Conservation (phyloP, 2,888 invertebrate species). For the Zygogramma bicolorata region DNA sequence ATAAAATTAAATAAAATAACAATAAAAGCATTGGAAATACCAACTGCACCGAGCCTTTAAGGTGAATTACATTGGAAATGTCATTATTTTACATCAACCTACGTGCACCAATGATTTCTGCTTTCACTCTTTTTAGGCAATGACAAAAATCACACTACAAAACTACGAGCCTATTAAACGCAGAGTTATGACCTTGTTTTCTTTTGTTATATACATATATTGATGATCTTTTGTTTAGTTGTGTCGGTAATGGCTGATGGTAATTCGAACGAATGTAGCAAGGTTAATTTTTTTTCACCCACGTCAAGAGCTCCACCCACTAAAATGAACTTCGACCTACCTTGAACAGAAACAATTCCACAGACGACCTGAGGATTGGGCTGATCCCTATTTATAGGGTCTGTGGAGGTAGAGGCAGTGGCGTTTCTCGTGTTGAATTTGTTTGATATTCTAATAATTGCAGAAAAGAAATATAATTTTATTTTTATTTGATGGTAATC, state of each 20-base stretch:
- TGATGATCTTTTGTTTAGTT: slow-evolving; percentile 15
- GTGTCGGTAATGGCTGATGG: slow-evolving; percentile 7
- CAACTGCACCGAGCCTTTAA: no score
- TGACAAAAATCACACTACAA: slow-evolving; percentile 1
- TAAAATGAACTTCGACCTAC: slow-evolving; percentile 35
- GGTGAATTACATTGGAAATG: no score
- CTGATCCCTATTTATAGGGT: slow-evolving; percentile 22
- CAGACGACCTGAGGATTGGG: slow-evolving; percentile 28
- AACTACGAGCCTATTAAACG: slow-evolving; percentile 5
- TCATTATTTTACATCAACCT: background rate
- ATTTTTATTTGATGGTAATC: no score
- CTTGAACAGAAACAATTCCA: slow-evolving; percentile 28
- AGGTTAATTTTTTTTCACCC: slow-evolving; percentile 32
- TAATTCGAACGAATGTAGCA: slow-evolving; percentile 17
- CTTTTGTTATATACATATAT: slow-evolving; percentile 9
- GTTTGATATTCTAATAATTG: no score
- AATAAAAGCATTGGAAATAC: no score
- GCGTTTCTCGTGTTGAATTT: no score
- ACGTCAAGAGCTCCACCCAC: slow-evolving; percentile 33
- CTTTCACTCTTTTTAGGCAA: background rate
- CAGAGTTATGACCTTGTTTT: slow-evolving; percentile 9
- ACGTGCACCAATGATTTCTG: background rate
- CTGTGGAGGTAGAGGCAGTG: slow-evolving; percentile 15
- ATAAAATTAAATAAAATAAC: no score
- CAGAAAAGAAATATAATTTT: no score